phyloP scores from a whole-genome alignment of 2,797 vertebrate genomes.

The Leptoclinus maculatus region DNA sequence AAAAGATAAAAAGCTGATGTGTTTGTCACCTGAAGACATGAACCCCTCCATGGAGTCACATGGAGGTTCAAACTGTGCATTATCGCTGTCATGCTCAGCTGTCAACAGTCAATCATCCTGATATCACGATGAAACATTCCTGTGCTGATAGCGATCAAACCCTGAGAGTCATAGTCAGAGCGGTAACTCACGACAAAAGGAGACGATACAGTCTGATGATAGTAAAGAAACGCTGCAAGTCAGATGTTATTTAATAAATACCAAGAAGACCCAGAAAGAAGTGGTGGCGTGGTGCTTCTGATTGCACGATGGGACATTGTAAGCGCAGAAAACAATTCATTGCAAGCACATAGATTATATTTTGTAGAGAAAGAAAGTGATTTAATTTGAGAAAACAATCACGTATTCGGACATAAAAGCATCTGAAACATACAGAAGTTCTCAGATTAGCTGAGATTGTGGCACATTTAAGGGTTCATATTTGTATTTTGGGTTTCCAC shows the following conservation, averaged over 20 bases:
- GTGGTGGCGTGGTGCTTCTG: no score
- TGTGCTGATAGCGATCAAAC: slow-evolving; percentile 45
- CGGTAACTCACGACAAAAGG: background rate
- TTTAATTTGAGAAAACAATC: no score
- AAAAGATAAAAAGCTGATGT: slow-evolving; percentile 11
- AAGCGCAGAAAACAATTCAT: no score
- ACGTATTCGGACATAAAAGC: background rate
- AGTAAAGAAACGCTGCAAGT: background rate
- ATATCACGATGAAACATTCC: slow-evolving; percentile 28
- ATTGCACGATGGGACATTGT: background rate
- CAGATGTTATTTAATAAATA: no score
- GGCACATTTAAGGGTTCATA: background rate
- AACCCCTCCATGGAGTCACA: slow-evolving; percentile 24
- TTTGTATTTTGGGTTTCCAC: no score
- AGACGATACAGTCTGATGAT: background rate
- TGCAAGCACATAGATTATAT: no score
- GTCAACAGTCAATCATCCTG: slow-evolving; percentile 8
- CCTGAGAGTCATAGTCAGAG: background rate
- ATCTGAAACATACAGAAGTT: background rate
- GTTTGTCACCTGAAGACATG: background rate
- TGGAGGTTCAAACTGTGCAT: background rate
- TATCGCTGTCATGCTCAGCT: background rate
- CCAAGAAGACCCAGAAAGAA: no score
- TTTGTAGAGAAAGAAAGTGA: no score
- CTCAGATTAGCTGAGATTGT: background rate